phyloP scores from a whole-genome alignment of 1,140 invertebrate genomes.

The Calycopis cecrops region DNA sequence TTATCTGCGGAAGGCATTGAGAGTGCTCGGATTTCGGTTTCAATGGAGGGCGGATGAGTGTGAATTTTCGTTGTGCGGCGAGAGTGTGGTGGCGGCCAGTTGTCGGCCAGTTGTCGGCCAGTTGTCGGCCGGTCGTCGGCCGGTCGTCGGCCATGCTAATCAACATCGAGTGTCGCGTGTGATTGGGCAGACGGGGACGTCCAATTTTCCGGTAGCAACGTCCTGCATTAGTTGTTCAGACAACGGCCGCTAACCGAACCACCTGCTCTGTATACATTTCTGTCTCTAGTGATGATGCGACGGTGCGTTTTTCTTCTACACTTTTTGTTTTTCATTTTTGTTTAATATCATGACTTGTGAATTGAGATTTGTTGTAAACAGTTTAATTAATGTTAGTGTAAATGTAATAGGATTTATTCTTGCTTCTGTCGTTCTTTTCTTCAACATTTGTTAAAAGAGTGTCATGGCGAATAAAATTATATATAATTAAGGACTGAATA shows the following conservation, averaged over 20 bases:
- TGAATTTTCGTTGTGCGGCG: constrained; percentile 50
- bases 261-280: constrained; percentile 8
- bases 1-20: constrained; percentile 35
- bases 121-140: constrained; percentile 20
- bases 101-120: constrained; percentile 3
- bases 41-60: constrained; percentile 52
- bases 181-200: constrained; percentile 67
- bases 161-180: constrained; percentile 69
- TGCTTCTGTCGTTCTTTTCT: no score
- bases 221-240: constrained; percentile 55
- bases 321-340: no score
- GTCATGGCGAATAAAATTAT: no score
- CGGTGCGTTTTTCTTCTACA: no score
- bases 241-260: constrained; percentile 47
- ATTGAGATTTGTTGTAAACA: no score
- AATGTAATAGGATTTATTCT: no score
- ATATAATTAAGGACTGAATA: no score
- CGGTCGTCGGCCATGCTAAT: constrained; percentile 61
- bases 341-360: no score
- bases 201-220: constrained; percentile 69
- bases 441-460: no score
- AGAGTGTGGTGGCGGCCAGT: constrained; percentile 21
- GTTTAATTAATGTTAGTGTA: no score
- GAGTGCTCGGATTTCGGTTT: constrained; percentile 38
- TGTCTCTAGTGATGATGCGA: not conserved